phyloP scores from a whole-genome alignment of 2,113 vertebrate genomes.

The Panurus biarmicus region DNA sequence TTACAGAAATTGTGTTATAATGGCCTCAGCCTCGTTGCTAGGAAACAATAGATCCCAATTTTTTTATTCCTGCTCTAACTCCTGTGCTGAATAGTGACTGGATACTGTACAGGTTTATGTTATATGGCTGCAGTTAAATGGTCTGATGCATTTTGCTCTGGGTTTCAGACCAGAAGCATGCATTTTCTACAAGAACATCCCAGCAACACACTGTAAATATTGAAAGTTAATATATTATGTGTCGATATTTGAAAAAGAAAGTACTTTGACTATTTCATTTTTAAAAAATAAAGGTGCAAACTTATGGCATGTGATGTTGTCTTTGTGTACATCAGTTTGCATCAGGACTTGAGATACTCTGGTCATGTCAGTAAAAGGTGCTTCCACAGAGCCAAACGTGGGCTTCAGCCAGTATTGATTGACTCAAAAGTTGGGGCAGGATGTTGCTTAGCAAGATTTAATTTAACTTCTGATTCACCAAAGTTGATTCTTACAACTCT shows the following conservation, averaged over 20 bases:
- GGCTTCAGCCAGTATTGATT: background rate
- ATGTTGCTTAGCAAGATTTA: background rate
- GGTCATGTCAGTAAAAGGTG: background rate
- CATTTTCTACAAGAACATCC: constrained; percentile 80
- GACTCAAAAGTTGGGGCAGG: background rate
- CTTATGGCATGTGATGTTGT: constrained; percentile 9
- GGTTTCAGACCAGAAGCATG: constrained; percentile 79
- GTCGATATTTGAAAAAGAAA: constrained; percentile 81
- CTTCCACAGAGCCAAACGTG: background rate
- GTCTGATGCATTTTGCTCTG: constrained; percentile 82
- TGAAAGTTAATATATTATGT: constrained; percentile 78
- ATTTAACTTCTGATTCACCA: background rate
- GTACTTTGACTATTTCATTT: constrained; percentile 86
- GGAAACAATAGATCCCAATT: constrained; percentile 75
- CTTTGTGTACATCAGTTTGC: background rate
- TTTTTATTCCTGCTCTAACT: constrained; percentile 77
- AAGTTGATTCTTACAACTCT: background rate
- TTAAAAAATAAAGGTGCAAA: constrained; percentile 83
- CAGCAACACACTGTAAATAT: constrained; percentile 79
- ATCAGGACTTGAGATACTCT: background rate
- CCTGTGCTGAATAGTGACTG: constrained; percentile 77
- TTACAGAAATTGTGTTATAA: constrained; percentile 74
- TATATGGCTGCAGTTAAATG: constrained; percentile 75
- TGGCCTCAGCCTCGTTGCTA: constrained; percentile 75
- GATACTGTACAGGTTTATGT: constrained; percentile 78